Percentiles rank a stretch among this genome's conserved stretches.
Evolutionary conservation across 2,797 vertebrate species (phyloP).

Genomic region (Rhyacichthys aspro): DNA sequence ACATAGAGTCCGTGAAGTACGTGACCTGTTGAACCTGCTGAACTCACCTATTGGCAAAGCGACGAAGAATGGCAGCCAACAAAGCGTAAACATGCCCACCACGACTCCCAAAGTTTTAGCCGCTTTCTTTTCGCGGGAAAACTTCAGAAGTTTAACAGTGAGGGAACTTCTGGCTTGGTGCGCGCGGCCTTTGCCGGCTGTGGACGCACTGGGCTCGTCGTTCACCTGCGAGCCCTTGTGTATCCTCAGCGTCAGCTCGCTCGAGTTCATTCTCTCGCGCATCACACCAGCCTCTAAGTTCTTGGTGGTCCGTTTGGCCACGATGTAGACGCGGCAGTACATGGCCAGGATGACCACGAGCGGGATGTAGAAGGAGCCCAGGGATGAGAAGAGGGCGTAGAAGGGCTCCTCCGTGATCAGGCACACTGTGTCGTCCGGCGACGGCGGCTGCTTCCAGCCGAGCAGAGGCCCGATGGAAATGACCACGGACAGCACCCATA

Average conservation of each 20-base stretch:
- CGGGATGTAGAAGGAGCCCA: constrained; percentile 97
- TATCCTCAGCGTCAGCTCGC: constrained; percentile 93
- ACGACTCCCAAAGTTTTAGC: constrained; percentile 95
- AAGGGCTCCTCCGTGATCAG: constrained; percentile 96
- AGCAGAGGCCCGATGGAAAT: constrained; percentile 96
- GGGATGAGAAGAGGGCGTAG: constrained; percentile 96
- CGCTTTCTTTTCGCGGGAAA: constrained; percentile 95
- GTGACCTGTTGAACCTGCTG: constrained; percentile 48
- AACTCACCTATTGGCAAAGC: constrained; percentile 91
- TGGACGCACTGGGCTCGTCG: constrained; percentile 75
- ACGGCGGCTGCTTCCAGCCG: constrained; percentile 95
- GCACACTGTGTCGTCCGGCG: constrained; percentile 90
- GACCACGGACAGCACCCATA: constrained; percentile 92
- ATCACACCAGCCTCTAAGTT: constrained; percentile 96
- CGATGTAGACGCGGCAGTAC: constrained; percentile 96
- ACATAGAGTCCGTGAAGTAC: too few relatives aligned
- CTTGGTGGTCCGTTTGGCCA: constrained; percentile 95
- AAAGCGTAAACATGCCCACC: constrained; percentile 94
- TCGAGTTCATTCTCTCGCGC: constrained; percentile 93
- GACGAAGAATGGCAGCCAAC: constrained; percentile 95
- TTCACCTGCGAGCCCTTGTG: constrained; percentile 90
- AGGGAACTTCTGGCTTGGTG: constrained; percentile 89
- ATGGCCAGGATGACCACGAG: constrained; percentile 92
- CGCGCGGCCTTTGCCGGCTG: constrained; percentile 77
- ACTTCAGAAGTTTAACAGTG: constrained; percentile 92